These are phyloP conservation scores for Xiphophorus couchianus DNA, from an alignment of 2,113 vertebrate genomes.

Conservation along the genomic window DNA sequence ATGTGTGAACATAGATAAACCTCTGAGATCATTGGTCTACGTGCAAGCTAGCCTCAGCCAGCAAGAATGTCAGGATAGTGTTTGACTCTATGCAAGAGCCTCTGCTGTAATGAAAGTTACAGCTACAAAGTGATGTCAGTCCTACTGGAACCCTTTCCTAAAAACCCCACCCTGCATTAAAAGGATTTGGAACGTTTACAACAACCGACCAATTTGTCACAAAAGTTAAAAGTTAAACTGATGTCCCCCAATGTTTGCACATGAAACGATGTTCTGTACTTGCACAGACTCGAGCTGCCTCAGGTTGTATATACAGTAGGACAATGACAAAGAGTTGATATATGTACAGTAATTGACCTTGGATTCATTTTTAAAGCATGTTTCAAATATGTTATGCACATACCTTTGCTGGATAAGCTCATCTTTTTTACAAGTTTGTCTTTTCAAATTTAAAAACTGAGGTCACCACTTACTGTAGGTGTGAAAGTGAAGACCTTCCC, in stretches of 20 bases:
- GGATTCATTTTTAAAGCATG: not conserved
- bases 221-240: not conserved
- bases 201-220: conserved; percentile 31
- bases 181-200: conserved; percentile 20
- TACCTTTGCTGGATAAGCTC: not conserved
- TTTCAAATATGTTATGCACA: not conserved
- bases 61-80: conserved; percentile 71
- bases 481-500: not conserved
- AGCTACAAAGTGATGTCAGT: conserved; percentile 71
- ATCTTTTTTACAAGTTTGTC: not conserved
- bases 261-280: not conserved
- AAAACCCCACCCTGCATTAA: conserved; percentile 61
- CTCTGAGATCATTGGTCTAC: conserved; percentile 53
- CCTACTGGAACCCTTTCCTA: conserved; percentile 41
- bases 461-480: not conserved
- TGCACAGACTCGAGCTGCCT: not conserved
- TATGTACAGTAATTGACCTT: not conserved
- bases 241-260: conserved; percentile 10
- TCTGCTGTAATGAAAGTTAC: conserved; percentile 56
- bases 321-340: too few relatives aligned
- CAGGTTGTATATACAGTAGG: not conserved
- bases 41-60: conserved; percentile 49
- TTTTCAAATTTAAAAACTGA: not conserved
- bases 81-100: conserved; percentile 49
- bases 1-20: conserved; percentile 21